Evolutionary conservation across 2,113 vertebrate genomes (phyloP).

Genomic region (Sprattus sprattus): DNA sequence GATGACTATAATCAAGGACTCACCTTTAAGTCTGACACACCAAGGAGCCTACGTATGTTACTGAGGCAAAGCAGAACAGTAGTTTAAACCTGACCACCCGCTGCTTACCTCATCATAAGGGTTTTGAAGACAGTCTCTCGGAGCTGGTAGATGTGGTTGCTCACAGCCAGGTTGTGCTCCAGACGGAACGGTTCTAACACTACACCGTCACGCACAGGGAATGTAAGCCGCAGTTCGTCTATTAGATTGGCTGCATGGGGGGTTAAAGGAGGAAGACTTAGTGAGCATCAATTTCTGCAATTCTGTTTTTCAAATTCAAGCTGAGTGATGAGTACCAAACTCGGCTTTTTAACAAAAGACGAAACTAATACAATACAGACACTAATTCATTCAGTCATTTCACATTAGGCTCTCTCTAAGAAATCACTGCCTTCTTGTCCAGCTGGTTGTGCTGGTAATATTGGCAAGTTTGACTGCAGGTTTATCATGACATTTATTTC

Average conservation of each 20-base stretch:
- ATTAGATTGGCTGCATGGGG: constrained; percentile 71
- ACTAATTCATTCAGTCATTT: no score
- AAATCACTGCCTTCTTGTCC: no score
- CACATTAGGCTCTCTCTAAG: no score
- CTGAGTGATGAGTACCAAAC: no score
- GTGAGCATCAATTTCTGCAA: background rate
- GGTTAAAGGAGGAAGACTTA: background rate
- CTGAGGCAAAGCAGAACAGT: background rate
- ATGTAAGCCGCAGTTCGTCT: constrained; percentile 89
- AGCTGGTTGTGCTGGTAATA: no score
- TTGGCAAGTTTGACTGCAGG: no score
- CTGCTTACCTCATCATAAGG: constrained; percentile 82
- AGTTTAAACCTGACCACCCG: background rate
- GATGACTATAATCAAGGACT: no score
- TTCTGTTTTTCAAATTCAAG: no score
- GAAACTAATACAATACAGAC: no score
- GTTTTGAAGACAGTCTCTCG: constrained; percentile 90
- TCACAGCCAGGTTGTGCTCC: constrained; percentile 93
- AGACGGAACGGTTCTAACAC: constrained; percentile 92
- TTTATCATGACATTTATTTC: no score
- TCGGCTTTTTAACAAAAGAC: no score
- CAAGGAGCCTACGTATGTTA: background rate
- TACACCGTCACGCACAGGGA: constrained; percentile 88
- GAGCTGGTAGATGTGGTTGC: constrained; percentile 94
- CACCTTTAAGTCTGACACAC: no score